Conservation (phyloP, 2,797 vertebrate species). For the Benthosema pterotum region DNA sequence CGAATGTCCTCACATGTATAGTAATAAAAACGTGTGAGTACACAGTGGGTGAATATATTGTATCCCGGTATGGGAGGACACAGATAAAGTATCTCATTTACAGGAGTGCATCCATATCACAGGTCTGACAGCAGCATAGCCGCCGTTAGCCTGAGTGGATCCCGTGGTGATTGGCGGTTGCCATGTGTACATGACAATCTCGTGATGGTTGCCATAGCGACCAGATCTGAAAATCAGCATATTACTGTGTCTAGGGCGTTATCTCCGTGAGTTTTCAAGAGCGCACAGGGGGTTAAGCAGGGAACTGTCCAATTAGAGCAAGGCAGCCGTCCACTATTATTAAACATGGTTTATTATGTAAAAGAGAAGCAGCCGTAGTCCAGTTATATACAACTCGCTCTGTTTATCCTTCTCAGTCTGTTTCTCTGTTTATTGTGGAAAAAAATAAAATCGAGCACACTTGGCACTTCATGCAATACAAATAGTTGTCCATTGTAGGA, state of each 20-base stretch:
- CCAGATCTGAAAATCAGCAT: conserved; percentile 44
- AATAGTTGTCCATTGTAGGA: conserved; percentile 20
- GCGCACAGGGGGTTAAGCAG: too few relatives aligned
- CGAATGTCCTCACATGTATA: neutral
- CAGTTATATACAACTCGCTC: neutral
- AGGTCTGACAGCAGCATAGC: conserved; percentile 10
- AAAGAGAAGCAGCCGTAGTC: conserved; percentile 31
- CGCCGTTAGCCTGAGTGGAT: conserved; percentile 30
- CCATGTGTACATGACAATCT: conserved; percentile 22
- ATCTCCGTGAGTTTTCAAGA: conserved; percentile 22
- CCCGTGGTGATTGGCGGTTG: conserved; percentile 41
- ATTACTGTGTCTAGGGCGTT: conserved; percentile 34
- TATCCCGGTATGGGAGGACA: too few relatives aligned
- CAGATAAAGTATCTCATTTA: conserved; percentile 41
- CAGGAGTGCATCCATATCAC: conserved; percentile 5
- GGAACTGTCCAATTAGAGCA: conserved; percentile 9
- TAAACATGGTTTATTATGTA: conserved; percentile 27
- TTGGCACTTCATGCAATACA: too few relatives aligned
- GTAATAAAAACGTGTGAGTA: too few relatives aligned
- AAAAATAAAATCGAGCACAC: too few relatives aligned
- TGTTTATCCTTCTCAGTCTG: too few relatives aligned
- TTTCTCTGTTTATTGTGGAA: too few relatives aligned
- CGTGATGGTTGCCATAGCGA: conserved; percentile 34
- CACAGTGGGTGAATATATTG: too few relatives aligned
- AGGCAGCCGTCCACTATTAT: conserved; percentile 29